Conservation (phyloP, 2,113 vertebrate species). For the Chitala chitala region DNA sequence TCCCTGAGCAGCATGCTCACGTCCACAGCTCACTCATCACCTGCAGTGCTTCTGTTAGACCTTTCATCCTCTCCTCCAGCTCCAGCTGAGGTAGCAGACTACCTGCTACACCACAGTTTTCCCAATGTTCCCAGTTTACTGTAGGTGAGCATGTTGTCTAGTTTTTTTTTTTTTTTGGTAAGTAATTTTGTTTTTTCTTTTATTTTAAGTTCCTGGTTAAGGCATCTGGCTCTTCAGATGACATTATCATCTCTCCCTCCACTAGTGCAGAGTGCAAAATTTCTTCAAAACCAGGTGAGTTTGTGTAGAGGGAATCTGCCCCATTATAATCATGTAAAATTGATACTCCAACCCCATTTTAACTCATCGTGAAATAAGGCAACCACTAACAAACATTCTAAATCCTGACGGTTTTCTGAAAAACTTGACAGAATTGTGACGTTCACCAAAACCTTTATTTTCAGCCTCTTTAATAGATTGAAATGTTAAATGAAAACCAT, state of each 20-base stretch:
- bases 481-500: too few relatives aligned
- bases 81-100: constrained; percentile 40
- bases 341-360: not conserved
- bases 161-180: not conserved
- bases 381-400: too few relatives aligned
- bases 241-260: constrained; percentile 63
- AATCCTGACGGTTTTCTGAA: too few relatives aligned
- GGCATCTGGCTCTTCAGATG: constrained; percentile 45
- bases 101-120: not conserved
- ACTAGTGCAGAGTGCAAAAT: constrained; percentile 64
- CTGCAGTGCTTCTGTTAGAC: not conserved
- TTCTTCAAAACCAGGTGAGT: constrained; percentile 64
- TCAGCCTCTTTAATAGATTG: too few relatives aligned
- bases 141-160: not conserved
- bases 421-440: too few relatives aligned
- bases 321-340: too few relatives aligned
- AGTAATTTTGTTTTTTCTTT: constrained; percentile 19
- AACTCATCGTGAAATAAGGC: not conserved
- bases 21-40: constrained; percentile 35
- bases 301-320: not conserved
- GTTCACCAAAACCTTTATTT: too few relatives aligned
- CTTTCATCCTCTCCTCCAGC: constrained; percentile 45
- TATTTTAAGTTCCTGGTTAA: constrained; percentile 58
- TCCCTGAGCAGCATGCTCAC: constrained; percentile 51
- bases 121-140: too few relatives aligned